Evolutionary conservation across 2,888 invertebrate species (phyloP).

Genomic region (Melipona bicolor): DNA sequence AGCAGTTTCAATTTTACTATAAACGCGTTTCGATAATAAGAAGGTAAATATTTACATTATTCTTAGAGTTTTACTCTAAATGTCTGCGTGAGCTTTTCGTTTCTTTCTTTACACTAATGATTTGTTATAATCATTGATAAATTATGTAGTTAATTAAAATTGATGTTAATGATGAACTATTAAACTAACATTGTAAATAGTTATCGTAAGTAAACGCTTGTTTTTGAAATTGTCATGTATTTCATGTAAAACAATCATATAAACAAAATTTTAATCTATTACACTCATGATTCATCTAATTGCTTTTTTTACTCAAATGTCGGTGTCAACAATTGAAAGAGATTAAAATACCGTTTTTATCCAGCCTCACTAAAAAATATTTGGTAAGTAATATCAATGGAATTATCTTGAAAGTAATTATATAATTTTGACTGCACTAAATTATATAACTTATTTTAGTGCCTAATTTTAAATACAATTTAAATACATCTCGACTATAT

Average conservation of each 20-base stretch:
- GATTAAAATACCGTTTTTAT: not conserved
- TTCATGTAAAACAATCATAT: slow-evolving; percentile 52
- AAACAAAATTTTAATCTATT: slow-evolving; percentile 49
- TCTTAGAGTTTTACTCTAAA: slow-evolving; percentile 23
- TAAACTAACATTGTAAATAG: slow-evolving; percentile 53
- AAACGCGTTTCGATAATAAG: not conserved
- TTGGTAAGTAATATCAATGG: slow-evolving; percentile 21
- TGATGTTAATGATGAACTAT: slow-evolving; percentile 41
- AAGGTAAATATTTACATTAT: slow-evolving; percentile 21
- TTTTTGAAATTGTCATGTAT: slow-evolving; percentile 52
- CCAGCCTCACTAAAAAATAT: not conserved
- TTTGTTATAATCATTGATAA: slow-evolving; percentile 16
- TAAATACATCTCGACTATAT: not conserved
- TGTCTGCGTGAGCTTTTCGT: slow-evolving; percentile 47
- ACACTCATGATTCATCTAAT: slow-evolving; percentile 20
- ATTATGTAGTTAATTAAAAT: slow-evolving; percentile 33
- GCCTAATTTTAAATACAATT: not conserved
- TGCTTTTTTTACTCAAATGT: slow-evolving; percentile 1
- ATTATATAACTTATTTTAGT: not conserved
- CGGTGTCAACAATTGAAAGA: not conserved
- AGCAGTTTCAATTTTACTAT: slow-evolving; percentile 4
- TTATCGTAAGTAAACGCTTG: slow-evolving; percentile 50
- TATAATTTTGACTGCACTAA: not conserved
- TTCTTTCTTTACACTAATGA: slow-evolving; percentile 13
- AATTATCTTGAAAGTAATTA: not conserved